Base-by-base conservation (phyloP, 53 echinoderm and acorn worm genomes). In the Crossaster papposus region DNA sequence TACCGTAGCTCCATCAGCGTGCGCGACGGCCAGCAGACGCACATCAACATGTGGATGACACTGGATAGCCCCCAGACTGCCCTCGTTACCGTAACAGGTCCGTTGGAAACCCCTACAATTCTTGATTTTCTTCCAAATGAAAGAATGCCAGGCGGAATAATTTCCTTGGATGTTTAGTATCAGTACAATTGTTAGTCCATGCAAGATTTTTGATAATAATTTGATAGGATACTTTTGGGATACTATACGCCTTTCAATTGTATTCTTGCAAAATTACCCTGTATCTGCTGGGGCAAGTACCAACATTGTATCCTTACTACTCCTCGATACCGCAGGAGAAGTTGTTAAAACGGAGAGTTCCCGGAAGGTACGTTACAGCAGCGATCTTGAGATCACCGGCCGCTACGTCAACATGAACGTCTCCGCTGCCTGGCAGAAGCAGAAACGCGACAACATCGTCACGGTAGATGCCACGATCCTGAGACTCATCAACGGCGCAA, bases 381-480 rank as follows among this genome's bases (percentile, higher is more conserved):
- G 62, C 10, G 76, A 89, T 50, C 81, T 94, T 23, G 74, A 71
- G 77, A 65, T 94, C 64, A 83, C 51, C 6, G 94, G 91, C 26
- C 91, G 91, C 34, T 94, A 94, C 54, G 20, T 91, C 76, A 87
- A 87, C 62, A 58, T 77, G 7, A 70, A 91, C 4, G 94, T 84
- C 9, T 70, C 89, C 6, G 65, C 81, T 3, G 58, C 54, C 0
- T 84, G 85, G 38, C 64, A 58, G 58, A 68, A 89, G 18, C 89
- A 84, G 85, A 53, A 79, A 70, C 50, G 73, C 0, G 90, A 92
- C 12, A 36, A 55, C 26, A 53, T 90, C 89, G 37, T 62, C 32
- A 89, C 73, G 2, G 14, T 92, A 0, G 92, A 92, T 26, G 81
- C 73, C 7, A 89, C 79, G 29, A 53, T 89, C 34, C 28, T 51